These are phyloP conservation scores for Machimus atricapillus DNA, from an alignment of 2,888 invertebrate species.

Conservation along the genomic window DNA sequence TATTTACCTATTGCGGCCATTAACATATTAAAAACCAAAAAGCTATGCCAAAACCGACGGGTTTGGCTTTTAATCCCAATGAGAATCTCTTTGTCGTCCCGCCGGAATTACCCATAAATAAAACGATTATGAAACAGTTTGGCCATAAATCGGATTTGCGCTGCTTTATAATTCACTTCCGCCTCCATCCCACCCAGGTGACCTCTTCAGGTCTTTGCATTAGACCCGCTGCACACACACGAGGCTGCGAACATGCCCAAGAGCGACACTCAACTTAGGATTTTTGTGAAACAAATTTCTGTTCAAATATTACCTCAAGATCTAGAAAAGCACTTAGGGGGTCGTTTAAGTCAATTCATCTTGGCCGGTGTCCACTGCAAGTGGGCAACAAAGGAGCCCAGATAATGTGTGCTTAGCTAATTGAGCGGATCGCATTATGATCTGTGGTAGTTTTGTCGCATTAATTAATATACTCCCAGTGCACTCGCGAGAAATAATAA, in stretches of 20 bases:
- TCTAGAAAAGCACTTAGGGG: background rate
- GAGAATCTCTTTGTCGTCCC: background rate
- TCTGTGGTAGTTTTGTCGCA: constrained; percentile 11
- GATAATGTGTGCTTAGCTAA: constrained; percentile 11
- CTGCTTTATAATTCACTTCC: constrained; percentile 1
- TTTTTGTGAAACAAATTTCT: constrained; percentile 25
- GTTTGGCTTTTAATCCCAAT: background rate
- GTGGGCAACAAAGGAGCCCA: background rate
- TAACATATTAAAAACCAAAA: constrained; percentile 4
- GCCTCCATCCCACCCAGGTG: background rate
- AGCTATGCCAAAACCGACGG: background rate
- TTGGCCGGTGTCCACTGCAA: background rate
- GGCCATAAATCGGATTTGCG: constrained; percentile 7
- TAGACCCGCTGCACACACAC: background rate
- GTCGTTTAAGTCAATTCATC: constrained; percentile 10
- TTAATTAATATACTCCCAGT: constrained; percentile 1
- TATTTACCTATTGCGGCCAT: background rate
- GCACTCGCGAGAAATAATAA: constrained; percentile 15
- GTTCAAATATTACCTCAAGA: constrained; percentile 16
- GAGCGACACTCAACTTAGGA: background rate
- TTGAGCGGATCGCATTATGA: constrained; percentile 24
- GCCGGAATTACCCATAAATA: constrained; percentile 10
- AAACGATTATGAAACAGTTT: constrained; percentile 1
- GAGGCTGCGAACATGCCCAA: background rate
- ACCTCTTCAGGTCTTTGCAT: background rate